Evolutionary conservation across 2,888 invertebrate species (phyloP).

Genomic region (Drosophila stalkeri): DNA sequence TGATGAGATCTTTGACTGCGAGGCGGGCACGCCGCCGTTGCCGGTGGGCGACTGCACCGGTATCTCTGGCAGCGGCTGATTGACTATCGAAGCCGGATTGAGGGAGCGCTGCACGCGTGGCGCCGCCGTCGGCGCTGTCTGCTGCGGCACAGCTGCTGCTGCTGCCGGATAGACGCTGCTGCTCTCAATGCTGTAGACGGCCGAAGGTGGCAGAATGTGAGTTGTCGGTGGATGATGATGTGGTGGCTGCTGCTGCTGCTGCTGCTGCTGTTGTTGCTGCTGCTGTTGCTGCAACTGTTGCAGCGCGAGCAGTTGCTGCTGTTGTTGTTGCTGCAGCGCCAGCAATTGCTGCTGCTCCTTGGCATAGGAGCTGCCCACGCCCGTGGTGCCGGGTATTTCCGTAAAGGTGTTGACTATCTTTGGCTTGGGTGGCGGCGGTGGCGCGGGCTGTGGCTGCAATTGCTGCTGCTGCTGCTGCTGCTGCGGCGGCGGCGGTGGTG

Average conservation of each 20-base stretch:
- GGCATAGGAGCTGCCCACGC: constrained; percentile 84
- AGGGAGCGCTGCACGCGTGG: constrained; percentile 73
- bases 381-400: constrained; percentile 85
- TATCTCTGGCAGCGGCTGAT: constrained; percentile 85
- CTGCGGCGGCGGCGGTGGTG: constrained; percentile 58
- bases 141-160: constrained; percentile 39
- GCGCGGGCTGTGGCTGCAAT: constrained; percentile 73
- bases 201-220: constrained; percentile 83
- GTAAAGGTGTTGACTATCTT: constrained; percentile 84
- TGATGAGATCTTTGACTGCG: constrained; percentile 83
- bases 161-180: constrained; percentile 58
- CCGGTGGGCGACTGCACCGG: constrained; percentile 74
- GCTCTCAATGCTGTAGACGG: constrained; percentile 85
- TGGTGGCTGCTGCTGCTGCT: constrained; percentile 70
- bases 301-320: constrained; percentile 61
- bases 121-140: constrained; percentile 59
- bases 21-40: constrained; percentile 53
- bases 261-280: constrained; percentile 64
- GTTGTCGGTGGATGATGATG: constrained; percentile 82
- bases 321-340: constrained; percentile 63
- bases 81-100: constrained; percentile 85
- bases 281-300: constrained; percentile 69
- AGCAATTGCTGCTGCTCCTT: constrained; percentile 77
- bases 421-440: constrained; percentile 80
- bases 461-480: constrained; percentile 51